phyloP scores from a whole-genome alignment of 64 coral and sea anemone species.

The Platygyra sinensis region DNA sequence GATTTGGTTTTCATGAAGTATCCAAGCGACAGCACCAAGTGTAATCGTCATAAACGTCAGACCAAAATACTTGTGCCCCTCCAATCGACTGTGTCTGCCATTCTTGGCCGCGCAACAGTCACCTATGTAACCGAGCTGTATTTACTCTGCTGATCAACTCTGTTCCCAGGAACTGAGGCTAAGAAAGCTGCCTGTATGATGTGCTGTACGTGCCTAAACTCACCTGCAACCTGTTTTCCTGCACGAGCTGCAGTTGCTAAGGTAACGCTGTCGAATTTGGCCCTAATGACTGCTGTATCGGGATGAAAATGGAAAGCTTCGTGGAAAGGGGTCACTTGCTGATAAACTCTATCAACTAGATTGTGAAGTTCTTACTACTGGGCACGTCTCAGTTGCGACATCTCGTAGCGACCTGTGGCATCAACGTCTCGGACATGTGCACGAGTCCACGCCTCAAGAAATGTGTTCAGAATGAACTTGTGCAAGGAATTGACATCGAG shows the following conservation, averaged over 20 bases:
- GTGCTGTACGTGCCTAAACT: constrained; percentile 49
- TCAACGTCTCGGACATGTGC: constrained; percentile 56
- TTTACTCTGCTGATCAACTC: no score
- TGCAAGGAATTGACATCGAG: constrained; percentile 34
- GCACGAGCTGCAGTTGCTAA: constrained; percentile 16
- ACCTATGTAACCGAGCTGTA: constrained; percentile 65
- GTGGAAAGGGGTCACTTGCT: constrained; percentile 40
- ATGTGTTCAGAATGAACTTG: constrained; percentile 16
- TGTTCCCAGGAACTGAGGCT: constrained; percentile 3
- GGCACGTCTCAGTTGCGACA: constrained; percentile 30
- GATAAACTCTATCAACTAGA: constrained; percentile 59
- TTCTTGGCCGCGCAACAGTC: constrained; percentile 35
- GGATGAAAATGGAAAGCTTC: constrained; percentile 45
- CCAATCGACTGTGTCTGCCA: constrained; percentile 31
- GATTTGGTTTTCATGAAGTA: no score
- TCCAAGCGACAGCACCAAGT: constrained; percentile 49
- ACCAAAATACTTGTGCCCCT: constrained; percentile 43
- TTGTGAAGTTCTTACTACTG: constrained; percentile 43
- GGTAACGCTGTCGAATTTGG: constrained; percentile 56
- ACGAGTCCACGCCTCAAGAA: constrained; percentile 44
- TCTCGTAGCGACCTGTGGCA: constrained; percentile 42
- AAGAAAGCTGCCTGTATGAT: constrained; percentile 1
- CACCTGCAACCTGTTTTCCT: constrained; percentile 48
- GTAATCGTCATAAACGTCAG: constrained; percentile 64
- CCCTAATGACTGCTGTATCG: constrained; percentile 33